Evolutionary conservation across 2,797 vertebrate species (phyloP).

Genomic region (Hoplostethus atlanticus): DNA sequence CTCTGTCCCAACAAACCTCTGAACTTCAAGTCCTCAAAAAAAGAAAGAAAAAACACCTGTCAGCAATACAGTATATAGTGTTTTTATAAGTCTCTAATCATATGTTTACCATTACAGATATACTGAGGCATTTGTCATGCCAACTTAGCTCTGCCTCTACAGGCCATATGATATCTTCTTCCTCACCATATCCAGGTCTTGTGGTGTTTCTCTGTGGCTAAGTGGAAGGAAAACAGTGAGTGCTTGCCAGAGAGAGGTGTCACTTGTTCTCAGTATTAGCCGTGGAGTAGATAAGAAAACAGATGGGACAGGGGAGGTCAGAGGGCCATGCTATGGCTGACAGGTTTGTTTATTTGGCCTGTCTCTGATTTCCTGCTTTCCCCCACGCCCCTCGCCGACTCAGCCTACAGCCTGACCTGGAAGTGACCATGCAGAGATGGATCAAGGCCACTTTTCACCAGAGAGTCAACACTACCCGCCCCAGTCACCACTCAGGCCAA

Average conservation of each 20-base stretch:
- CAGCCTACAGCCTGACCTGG: slow-evolving; percentile 80
- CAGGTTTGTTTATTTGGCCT: slow-evolving; percentile 86
- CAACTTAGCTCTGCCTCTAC: slow-evolving; percentile 19
- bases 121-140: slow-evolving; percentile 13
- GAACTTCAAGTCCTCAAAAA: too few species aligned
- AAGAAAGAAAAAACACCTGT: slow-evolving; percentile 5
- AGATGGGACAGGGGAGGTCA: slow-evolving; percentile 84
- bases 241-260: slow-evolving; percentile 78
- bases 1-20: too few species aligned
- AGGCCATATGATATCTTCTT: slow-evolving; percentile 37
- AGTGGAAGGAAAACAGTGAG: slow-evolving; percentile 79
- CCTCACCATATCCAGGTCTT: slow-evolving; percentile 35
- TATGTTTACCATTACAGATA: slow-evolving; percentile 27
- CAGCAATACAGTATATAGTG: background rate
- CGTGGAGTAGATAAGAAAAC: slow-evolving; percentile 84
- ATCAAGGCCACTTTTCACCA: slow-evolving; percentile 83
- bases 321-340: slow-evolving; percentile 81
- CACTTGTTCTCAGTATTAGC: slow-evolving; percentile 86
- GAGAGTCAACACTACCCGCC: slow-evolving; percentile 77
- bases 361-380: slow-evolving; percentile 86
- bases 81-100: slow-evolving; percentile 14
- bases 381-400: slow-evolving; percentile 54
- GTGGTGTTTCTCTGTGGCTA: slow-evolving; percentile 54
- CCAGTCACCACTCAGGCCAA: slow-evolving; percentile 77
- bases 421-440: slow-evolving; percentile 80